These are phyloP conservation scores for Cerastis rubricosa DNA, from an alignment of 2,888 invertebrate species.

Conservation along the genomic window DNA sequence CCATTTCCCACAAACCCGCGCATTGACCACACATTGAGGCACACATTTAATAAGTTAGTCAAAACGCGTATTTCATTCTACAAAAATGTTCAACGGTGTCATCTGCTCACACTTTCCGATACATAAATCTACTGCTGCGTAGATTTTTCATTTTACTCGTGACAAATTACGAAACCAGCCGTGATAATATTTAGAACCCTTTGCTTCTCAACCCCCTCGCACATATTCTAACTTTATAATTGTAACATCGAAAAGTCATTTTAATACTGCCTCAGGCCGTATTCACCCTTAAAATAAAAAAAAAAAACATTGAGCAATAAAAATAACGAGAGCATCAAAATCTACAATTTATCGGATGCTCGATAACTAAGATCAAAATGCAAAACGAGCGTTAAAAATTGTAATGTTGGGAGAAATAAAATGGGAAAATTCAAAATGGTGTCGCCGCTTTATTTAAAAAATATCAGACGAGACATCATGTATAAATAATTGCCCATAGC, in stretches of 20 bases:
- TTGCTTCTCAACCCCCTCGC: conserved; percentile 18
- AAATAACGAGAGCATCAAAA: conserved; percentile 36
- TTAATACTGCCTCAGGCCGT: conserved; percentile 35
- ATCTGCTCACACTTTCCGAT: conserved; percentile 14
- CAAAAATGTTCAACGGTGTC: not conserved
- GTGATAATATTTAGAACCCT: conserved; percentile 31
- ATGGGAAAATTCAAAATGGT: not conserved
- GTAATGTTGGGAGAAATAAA: not conserved
- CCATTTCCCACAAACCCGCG: not conserved
- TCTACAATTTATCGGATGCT: not conserved
- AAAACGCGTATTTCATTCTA: not conserved
- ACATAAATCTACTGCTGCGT: conserved; percentile 6
- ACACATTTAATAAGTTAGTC: not conserved
- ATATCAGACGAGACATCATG: not conserved
- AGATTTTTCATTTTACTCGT: conserved; percentile 11
- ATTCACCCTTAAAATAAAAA: conserved; percentile 27
- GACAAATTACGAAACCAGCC: conserved; percentile 39
- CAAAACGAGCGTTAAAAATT: not conserved
- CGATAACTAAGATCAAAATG: conserved; percentile 15
- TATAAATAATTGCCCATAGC: not conserved
- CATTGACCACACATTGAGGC: not conserved
- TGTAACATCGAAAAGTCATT: conserved; percentile 43
- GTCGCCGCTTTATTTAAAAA: not conserved
- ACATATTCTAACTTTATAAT: conserved; percentile 32
- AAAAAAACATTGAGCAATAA: conserved; percentile 31